Conservation (phyloP, 1,140 invertebrate genomes). For the Heliconius melpomene region DNA sequence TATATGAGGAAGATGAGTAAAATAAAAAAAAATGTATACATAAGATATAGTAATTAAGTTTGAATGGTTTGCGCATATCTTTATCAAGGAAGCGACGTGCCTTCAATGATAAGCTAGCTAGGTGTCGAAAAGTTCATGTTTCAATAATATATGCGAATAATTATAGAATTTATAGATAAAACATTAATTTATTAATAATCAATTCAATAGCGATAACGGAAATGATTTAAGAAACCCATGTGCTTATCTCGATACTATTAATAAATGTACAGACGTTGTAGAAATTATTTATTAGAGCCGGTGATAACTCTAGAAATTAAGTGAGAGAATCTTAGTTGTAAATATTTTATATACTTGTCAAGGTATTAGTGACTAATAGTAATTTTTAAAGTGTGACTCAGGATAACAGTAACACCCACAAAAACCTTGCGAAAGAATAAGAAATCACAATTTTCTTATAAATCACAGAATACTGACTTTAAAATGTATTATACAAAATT, state of each 20-base stretch:
- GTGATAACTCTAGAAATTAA: neutral
- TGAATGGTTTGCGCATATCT: constrained; percentile 9
- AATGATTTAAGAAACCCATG: neutral
- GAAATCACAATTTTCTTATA: constrained; percentile 6
- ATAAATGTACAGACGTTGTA: constrained; percentile 17
- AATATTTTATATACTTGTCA: neutral
- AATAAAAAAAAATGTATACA: constrained; percentile 1
- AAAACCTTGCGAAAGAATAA: neutral
- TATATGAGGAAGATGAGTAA: neutral
- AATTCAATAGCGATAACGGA: constrained; percentile 16
- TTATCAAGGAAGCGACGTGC: constrained; percentile 19
- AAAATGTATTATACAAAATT: constrained; percentile 27
- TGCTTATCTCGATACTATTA: neutral
- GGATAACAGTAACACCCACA: constrained; percentile 17
- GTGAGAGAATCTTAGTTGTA: neutral
- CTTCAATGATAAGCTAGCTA: constrained; percentile 28
- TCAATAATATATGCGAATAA: constrained; percentile 7
- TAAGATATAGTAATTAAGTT: constrained; percentile 28
- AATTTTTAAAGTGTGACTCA: constrained; percentile 28
- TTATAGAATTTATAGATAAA: constrained; percentile 23
- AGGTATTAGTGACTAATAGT: constrained; percentile 15
- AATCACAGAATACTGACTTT: constrained; percentile 13
- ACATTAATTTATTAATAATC: constrained; percentile 14
- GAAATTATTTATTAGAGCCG: neutral
- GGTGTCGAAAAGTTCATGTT: constrained; percentile 27